Base-by-base conservation (phyloP, 2,888 invertebrate species). In the Scrobipalpa costella region DNA sequence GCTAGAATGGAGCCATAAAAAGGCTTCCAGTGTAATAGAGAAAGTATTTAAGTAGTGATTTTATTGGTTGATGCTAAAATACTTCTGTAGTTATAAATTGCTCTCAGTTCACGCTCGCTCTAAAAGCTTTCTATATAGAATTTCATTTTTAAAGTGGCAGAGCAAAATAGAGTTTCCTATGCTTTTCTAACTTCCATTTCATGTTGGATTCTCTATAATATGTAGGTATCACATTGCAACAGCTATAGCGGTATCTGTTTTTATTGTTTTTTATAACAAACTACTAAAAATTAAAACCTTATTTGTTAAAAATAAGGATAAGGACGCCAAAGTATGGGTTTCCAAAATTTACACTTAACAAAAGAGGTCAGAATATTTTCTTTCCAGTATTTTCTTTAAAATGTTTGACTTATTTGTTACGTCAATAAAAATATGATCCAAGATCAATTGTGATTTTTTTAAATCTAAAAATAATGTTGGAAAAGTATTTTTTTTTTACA, bases 51-150 rank as follows among this genome's bases (percentile, higher is more conserved):
- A 52, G 50, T 52, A 19, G 50, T 21, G 50, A 52, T 13, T 52
- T 52, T 52, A 52, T 52, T 52, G 50, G 21, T 13, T 21, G 27
- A 52, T 52, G 21, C 21, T 52, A 52, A 52, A 52, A 52, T 52
- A 52, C 21, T 52, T 52, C 50, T 52, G 50, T 52, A 21, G 21
- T 52, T 52, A 52, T 52, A 52, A 52, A 52, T 52, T 27, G 50
- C 50, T 11, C 21, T 52, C 21, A 11, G 21, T 52, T 52, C 21
- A 21, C 21, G 50, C 50, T 27, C 50, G 50, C 50, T 52, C 50
- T 52, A 27, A 52, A 52, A 52, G 50, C 50, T 52, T 52, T 52
- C 50, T 52, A 52, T 52, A 52, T 21, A 52, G 50, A 21, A 52
- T 21, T 52, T 52, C 50, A 52, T 52, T 52, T 52, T 52, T 27